Conservation (phyloP, 30 jellyfish, hydroid and myxozoan species). For the Hydra vulgaris region DNA sequence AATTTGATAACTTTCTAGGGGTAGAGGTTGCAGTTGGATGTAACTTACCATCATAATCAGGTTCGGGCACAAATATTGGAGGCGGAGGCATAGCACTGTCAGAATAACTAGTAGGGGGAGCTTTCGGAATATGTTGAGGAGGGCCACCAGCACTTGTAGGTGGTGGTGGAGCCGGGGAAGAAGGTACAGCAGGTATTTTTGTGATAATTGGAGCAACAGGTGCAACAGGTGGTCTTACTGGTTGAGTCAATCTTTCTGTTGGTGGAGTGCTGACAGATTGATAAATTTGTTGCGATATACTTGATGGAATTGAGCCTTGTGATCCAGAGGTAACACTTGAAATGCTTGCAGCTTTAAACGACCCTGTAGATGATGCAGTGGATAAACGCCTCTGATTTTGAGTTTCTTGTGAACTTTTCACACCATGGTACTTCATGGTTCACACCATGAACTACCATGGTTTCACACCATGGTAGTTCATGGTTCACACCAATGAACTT, state of each 20-base stretch:
- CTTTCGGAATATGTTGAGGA: conserved; percentile 38
- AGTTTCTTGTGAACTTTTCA: conserved; percentile 41
- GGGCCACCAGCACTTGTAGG: conserved; percentile 32
- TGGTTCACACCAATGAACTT: too few species aligned
- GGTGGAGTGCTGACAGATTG: conserved; percentile 44
- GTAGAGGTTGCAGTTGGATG: conserved; percentile 1
- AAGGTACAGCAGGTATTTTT: conserved; percentile 26
- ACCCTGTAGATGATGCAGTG: conserved; percentile 70
- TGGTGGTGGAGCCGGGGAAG: conserved; percentile 43
- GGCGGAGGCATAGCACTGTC: conserved; percentile 47
- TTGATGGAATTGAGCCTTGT: conserved; percentile 30
- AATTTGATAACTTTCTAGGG: neutral
- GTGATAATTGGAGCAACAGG: conserved; percentile 63
- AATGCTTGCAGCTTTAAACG: conserved; percentile 31
- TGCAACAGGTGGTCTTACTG: conserved; percentile 53
- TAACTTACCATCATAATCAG: conserved; percentile 26
- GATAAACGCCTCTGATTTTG: conserved; percentile 54
- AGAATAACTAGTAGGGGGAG: conserved; percentile 26
- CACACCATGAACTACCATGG: too few species aligned
- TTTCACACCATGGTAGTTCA: too few species aligned
- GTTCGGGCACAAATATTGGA: conserved; percentile 30
- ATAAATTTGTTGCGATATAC: neutral
- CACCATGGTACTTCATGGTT: too few species aligned
- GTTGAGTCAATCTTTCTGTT: conserved; percentile 23
- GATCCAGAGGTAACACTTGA: conserved; percentile 70